These are phyloP conservation scores for Empidonax traillii DNA, from an alignment of 2,113 vertebrate species.

Conservation along the genomic window DNA sequence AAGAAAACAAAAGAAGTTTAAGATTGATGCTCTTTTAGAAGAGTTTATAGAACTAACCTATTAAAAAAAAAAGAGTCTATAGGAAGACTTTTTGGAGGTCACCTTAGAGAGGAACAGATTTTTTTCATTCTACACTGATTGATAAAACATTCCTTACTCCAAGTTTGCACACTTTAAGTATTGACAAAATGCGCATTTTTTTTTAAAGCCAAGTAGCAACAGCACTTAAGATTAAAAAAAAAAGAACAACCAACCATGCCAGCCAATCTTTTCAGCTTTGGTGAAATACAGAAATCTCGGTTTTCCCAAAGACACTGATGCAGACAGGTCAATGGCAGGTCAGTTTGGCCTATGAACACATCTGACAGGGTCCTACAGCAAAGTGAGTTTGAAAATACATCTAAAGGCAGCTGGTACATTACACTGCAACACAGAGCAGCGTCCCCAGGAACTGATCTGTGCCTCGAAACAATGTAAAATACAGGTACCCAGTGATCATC, in stretches of 20 bases:
- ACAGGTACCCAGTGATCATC: not conserved
- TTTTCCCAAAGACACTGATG: not conserved
- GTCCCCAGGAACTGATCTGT: not conserved
- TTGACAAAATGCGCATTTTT: not conserved
- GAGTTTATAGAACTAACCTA: not conserved
- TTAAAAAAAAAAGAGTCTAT: not conserved
- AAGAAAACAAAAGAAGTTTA: not conserved
- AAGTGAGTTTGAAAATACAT: fast-evolving
- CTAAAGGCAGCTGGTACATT: not conserved
- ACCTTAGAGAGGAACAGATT: not conserved
- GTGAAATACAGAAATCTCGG: not conserved
- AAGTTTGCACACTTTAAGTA: not conserved
- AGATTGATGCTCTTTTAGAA: not conserved
- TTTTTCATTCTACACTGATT: not conserved
- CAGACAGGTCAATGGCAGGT: too few species aligned
- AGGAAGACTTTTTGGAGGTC: not conserved
- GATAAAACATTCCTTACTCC: not conserved
- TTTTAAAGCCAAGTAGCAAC: not conserved
- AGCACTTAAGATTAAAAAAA: not conserved
- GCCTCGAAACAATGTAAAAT: not conserved
- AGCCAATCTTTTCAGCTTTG: not conserved
- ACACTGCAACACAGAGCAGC: not conserved
- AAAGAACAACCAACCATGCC: fast-evolving
- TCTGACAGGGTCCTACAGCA: not conserved
- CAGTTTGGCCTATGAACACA: not conserved